Conservation (phyloP, 1,140 invertebrate genomes). For the Papilio aristodemus region DNA sequence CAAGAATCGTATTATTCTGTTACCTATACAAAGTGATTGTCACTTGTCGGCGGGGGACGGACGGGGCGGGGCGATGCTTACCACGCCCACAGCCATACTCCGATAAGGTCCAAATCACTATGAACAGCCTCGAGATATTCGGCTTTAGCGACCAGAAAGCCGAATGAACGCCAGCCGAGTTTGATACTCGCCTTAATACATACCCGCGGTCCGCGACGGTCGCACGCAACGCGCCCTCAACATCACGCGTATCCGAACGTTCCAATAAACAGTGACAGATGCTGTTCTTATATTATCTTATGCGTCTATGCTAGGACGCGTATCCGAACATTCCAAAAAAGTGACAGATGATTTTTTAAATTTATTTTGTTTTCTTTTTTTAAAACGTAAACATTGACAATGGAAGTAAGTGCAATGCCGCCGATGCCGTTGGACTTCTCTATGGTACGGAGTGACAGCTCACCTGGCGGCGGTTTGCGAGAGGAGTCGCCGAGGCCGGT, state of each 20-base stretch:
- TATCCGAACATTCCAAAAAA: conserved; percentile 47
- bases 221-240: conserved; percentile 58
- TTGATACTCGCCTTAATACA: conserved; percentile 67
- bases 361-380: conserved; percentile 23
- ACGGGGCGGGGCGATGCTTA: conserved; percentile 54
- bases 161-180: conserved; percentile 47
- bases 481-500: conserved; percentile 70
- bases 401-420: conserved; percentile 80
- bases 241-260: conserved; percentile 37
- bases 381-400: conserved; percentile 48
- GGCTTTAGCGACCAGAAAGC: conserved; percentile 61
- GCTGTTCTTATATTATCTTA: conserved; percentile 40
- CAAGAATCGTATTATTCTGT: conserved; percentile 79
- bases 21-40: conserved; percentile 80
- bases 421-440: conserved; percentile 81
- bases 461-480: conserved; percentile 54
- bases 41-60: conserved; percentile 54
- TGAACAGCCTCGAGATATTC: conserved; percentile 60
- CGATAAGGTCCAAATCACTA: conserved; percentile 75
- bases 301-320: conserved; percentile 35
- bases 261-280: conserved; percentile 50
- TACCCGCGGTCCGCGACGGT: conserved; percentile 61
- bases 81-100: conserved; percentile 58
- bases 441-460: conserved; percentile 69
- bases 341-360: conserved; percentile 48